Base-by-base conservation (phyloP, 2,888 invertebrate species). In the Andrena fulva region DNA sequence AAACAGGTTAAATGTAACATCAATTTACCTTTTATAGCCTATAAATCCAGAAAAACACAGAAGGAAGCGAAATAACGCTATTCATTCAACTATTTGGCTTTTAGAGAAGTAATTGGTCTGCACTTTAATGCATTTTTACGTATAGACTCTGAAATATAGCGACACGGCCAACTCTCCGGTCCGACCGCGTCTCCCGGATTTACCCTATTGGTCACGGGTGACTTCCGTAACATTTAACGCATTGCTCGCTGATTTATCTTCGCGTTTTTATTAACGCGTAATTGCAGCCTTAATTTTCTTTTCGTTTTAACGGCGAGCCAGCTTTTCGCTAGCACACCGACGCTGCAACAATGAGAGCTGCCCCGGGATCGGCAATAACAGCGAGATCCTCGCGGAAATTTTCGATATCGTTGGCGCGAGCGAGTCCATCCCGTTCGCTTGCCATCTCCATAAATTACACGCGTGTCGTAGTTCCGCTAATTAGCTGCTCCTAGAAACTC, bases 401-500 rank as follows among this genome's bases (percentile, higher is more conserved):
- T 35, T 63, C 31, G 24, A 72, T 54, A 59, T 12, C n/a, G 50
- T 64, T 59, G 20, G n/a, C 20, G 10, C 6, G 35, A 27, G 33
- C 27, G 59, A 48, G 62, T 12, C 10, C 42, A 27, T 60, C 35
- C 64, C 50, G 27, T 62, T 63, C 7, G 29, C 31, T 16, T 42
- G 10, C 2, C 48, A 67, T 35, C 35, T 50, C 35, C 63, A 72
- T 63, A 56, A 68, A 72, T 68, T 64, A 56, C 63, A 54, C 50
- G 71, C 82, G 27, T 63, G 63, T 67, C 67, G 52, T 59, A 60
- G 80, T 82, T 80, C 68, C 75, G 82, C 66, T 75, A 82, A 80
- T 82, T 82, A 82, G 50, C 29, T 59, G 70, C 52, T 62, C 35
- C 59, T 80, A 76, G 80, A 75, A 80, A 82, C 82, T 75, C 52